Percentiles rank a stretch among this genome's conserved stretches.
These are phyloP conservation scores for Eubasilissa regina DNA, from an alignment of 1,140 invertebrate species.

Conservation along the genomic window DNA sequence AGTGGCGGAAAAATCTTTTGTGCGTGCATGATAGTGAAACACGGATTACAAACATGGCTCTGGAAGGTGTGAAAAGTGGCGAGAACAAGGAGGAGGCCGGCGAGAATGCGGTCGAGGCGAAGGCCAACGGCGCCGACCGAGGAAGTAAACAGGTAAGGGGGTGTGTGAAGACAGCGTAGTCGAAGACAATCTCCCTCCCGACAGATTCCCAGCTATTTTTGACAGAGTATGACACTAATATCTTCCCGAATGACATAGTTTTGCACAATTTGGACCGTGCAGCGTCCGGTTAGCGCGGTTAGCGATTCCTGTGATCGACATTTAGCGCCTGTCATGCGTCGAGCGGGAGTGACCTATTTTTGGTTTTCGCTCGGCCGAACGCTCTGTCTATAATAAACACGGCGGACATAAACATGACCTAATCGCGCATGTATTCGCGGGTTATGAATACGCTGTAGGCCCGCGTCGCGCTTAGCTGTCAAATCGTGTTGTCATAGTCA, in stretches of 20 bases:
- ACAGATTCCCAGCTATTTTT: too few relatives aligned
- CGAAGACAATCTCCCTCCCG: not conserved
- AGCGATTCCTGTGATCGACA: too few relatives aligned
- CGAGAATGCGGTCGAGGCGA: slow-evolving; percentile 18
- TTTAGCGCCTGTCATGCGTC: too few relatives aligned
- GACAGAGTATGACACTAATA: too few relatives aligned
- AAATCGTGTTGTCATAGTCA: not conserved
- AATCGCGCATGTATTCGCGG: slow-evolving; percentile 12
- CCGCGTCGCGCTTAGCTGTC: not conserved
- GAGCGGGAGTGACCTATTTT: slow-evolving; percentile 34
- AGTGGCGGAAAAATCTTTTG: slow-evolving; percentile 13
- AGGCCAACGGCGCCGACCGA: slow-evolving; percentile 38
- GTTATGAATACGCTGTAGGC: too few relatives aligned
- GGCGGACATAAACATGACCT: slow-evolving; percentile 31
- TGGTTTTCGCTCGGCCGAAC: slow-evolving; percentile 18
- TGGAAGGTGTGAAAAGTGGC: slow-evolving; percentile 44
- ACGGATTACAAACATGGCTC: slow-evolving; percentile 38
- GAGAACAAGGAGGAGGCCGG: slow-evolving; percentile 25
- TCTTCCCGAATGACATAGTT: too few relatives aligned
- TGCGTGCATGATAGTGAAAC: slow-evolving; percentile 39
- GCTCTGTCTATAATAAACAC: slow-evolving; percentile 35
- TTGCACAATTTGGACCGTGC: not conserved
- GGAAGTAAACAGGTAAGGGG: slow-evolving; percentile 43
- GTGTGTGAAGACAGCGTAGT: slow-evolving; percentile 31
- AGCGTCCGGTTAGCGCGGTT: not conserved